Base-by-base conservation (phyloP, 2,113 vertebrate species). In the Sclerurus mexicanus region DNA sequence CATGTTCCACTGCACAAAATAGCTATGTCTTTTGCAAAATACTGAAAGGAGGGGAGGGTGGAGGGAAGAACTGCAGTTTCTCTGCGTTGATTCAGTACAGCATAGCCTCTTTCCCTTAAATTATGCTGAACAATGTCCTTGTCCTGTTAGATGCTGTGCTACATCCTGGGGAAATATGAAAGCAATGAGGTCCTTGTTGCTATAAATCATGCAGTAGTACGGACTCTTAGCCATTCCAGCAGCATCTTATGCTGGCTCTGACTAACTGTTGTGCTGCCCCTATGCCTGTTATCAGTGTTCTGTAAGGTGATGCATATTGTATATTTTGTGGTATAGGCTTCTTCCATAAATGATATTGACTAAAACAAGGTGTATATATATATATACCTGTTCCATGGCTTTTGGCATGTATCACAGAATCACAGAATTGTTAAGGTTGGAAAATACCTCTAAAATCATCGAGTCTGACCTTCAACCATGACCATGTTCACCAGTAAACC, bases 401-500 rank as follows among this genome's bases (percentile, higher is more conserved):
- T 87, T 84, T 55, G 68, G 16, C 18, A 67, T 4, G 18, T 8
- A 20, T 42, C 12, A 63, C 2, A 33, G 47, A 49, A 55, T 31
- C 0, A 0, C 14, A 40, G 17, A 62, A 28, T 40, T 2, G 5
- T 33, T 40, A 27, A 42, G 6, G 17, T 14, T 49, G 47, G 40
- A 49, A 27, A 49, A 63, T 21, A 27, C 47, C 30, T 37, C 40
- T 55, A 40, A 49, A 25, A 4, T 56, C n/a, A 31, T 31, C 24
- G 12, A 40, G 6, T 62, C 49, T 25, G 68, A 2, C 28, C 24
- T n/a, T 40, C 58, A 49, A 2, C 11, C 47, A 49, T 4, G 22
- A 31, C 24, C 15, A 25, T 55, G 35, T 23, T 68, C 17, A 40
- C 17, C 25, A 47, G 30, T 35, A 35, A 35, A 35, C 21, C 33